A percentile compares a stretch with the other conserved stretches of the same genome.
Conservation (phyloP, 2,888 invertebrate species). For the Tethea ocularis region DNA sequence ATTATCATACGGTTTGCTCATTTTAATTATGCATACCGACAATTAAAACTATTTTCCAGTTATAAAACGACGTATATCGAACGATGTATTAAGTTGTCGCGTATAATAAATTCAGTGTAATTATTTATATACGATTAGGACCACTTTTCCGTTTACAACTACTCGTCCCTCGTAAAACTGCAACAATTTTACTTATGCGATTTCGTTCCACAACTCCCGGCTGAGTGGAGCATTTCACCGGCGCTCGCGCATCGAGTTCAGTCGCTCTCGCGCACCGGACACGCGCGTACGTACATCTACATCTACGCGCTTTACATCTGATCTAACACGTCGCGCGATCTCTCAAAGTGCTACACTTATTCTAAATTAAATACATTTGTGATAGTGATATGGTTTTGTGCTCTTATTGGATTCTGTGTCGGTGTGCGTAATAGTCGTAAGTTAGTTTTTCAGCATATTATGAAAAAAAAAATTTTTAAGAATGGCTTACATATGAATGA, state of each 20-base stretch:
- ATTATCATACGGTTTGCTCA: neutral
- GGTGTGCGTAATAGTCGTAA: constrained; percentile 68
- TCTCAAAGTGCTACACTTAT: constrained; percentile 42
- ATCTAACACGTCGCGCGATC: constrained; percentile 44
- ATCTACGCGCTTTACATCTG: constrained; percentile 31
- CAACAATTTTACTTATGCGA: constrained; percentile 53
- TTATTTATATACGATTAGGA: constrained; percentile 38
- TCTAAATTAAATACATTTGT: constrained; percentile 60
- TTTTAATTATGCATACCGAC: neutral
- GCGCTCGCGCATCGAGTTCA: constrained; percentile 44
- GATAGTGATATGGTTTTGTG: constrained; percentile 82
- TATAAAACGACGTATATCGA: constrained; percentile 17
- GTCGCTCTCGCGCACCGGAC: constrained; percentile 57
- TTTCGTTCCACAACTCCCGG: constrained; percentile 44
- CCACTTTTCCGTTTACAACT: constrained; percentile 51
- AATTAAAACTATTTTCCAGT: neutral
- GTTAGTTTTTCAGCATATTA: constrained; percentile 30
- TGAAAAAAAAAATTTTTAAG: neutral
- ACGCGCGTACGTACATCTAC: constrained; percentile 44
- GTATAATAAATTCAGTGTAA: constrained; percentile 28
- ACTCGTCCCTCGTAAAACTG: constrained; percentile 40
- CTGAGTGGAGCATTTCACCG: constrained; percentile 54
- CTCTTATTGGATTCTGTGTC: constrained; percentile 72
- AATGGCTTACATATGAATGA: no score
- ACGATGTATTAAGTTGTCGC: constrained; percentile 33